phyloP scores from a whole-genome alignment of 2,888 invertebrate genomes.

The Yponomeuta malinellus region DNA sequence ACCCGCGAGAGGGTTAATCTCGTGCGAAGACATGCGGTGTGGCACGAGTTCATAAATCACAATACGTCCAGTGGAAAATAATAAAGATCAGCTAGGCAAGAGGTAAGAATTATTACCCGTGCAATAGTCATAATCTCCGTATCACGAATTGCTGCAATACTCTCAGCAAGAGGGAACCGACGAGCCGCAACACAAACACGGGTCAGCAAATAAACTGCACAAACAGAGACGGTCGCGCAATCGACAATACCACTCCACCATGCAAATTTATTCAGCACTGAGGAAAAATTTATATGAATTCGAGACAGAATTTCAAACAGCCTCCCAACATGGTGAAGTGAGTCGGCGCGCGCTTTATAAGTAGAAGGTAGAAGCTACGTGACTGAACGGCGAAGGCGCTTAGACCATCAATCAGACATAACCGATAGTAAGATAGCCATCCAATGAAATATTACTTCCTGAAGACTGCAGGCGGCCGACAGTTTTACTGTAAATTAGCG shows the following conservation, averaged over 20 bases:
- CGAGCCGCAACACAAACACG: slow-evolving; percentile 45
- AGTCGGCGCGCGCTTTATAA: slow-evolving; percentile 20
- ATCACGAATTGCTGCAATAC: slow-evolving; percentile 11
- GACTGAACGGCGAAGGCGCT: slow-evolving; percentile 24
- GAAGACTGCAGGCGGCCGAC: slow-evolving; percentile 4
- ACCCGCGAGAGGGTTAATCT: not conserved
- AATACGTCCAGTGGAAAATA: not conserved
- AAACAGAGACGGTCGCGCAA: slow-evolving; percentile 44
- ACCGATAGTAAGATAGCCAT: slow-evolving; percentile 22
- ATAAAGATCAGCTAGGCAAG: not conserved
- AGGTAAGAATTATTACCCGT: not conserved
- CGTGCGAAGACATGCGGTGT: not conserved
- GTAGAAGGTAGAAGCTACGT: slow-evolving; percentile 22
- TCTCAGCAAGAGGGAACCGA: not conserved
- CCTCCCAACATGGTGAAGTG: slow-evolving; percentile 30
- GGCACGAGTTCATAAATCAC: not conserved
- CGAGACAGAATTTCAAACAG: slow-evolving; percentile 17
- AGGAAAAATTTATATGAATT: slow-evolving; percentile 28
- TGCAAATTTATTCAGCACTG: slow-evolving; percentile 42
- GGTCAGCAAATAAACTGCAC: slow-evolving; percentile 42
- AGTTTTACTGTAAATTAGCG: slow-evolving; percentile 15
- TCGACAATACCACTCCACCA: slow-evolving; percentile 31
- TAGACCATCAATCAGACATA: slow-evolving; percentile 24
- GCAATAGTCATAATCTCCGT: slow-evolving; percentile 5
- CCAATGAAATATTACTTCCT: slow-evolving; percentile 29